Conservation (phyloP, 2,797 vertebrate species). For the Thunnus albacares region DNA sequence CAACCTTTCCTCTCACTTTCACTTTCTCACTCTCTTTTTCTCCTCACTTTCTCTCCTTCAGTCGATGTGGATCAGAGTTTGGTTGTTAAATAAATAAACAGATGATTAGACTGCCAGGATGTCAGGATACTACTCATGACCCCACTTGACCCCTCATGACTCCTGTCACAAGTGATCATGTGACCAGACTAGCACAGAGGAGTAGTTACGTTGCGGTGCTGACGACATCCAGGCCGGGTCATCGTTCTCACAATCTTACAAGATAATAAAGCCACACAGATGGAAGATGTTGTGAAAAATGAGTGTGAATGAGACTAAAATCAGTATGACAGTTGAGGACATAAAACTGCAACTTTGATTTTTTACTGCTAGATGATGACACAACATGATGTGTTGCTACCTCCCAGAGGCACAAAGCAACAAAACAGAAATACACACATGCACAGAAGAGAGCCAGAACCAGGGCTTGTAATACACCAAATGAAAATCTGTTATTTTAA, state of each 20-base stretch:
- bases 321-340: background rate
- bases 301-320: slow-evolving; percentile 1
- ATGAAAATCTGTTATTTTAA: background rate
- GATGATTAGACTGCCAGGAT: slow-evolving; percentile 83
- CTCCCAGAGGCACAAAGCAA: too few relatives aligned
- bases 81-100: slow-evolving; percentile 82
- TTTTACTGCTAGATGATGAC: background rate
- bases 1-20: slow-evolving; percentile 54
- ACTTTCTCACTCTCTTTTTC: slow-evolving; percentile 45
- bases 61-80: slow-evolving; percentile 56
- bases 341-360: background rate
- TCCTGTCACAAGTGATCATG: slow-evolving; percentile 88
- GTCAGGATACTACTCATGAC: slow-evolving; percentile 84
- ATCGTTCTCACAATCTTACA: background rate
- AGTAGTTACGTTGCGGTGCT: background rate
- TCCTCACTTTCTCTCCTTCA: slow-evolving; percentile 26
- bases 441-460: background rate
- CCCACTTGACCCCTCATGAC: slow-evolving; percentile 87
- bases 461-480: background rate
- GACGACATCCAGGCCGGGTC: slow-evolving; percentile 19
- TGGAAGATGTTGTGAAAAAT: background rate
- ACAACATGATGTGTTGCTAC: background rate
- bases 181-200: slow-evolving; percentile 68
- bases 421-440: background rate
- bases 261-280: slow-evolving; percentile 7